Percentiles rank a stretch among this genome's conserved stretches.
Evolutionary conservation across 2,113 vertebrate species (phyloP).

Genomic region (Trogon melanurus): DNA sequence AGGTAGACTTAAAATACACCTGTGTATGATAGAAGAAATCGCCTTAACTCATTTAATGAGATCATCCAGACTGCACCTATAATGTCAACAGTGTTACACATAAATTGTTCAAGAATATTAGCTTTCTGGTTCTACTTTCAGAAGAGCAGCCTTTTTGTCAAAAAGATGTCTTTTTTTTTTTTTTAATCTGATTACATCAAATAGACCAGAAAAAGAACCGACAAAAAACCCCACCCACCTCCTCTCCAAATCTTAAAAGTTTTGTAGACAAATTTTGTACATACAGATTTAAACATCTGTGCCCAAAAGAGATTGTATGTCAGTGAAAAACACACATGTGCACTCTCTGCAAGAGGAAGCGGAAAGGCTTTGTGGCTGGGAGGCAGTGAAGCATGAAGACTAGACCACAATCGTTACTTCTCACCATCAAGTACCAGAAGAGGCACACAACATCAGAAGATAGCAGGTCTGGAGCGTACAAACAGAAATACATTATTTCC

Average conservation of each 20-base stretch:
- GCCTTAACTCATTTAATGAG: background rate
- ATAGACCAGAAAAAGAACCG: background rate
- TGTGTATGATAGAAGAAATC: background rate
- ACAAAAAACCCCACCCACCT: accelerated
- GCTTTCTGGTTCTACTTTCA: background rate
- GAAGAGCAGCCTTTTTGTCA: background rate
- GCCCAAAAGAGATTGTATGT: background rate
- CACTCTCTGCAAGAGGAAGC: background rate
- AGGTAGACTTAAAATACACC: background rate
- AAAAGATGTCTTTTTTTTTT: background rate
- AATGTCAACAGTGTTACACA: background rate
- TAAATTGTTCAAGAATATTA: background rate
- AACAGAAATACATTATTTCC: background rate
- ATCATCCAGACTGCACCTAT: background rate
- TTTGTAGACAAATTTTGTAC: background rate
- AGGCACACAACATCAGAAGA: background rate
- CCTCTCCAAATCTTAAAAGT: background rate
- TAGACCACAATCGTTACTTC: background rate
- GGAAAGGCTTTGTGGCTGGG: background rate
- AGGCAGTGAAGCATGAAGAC: background rate
- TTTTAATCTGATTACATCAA: background rate
- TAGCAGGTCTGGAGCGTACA: background rate
- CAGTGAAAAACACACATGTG: background rate
- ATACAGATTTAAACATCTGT: background rate
- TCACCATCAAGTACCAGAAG: background rate